phyloP scores from a whole-genome alignment of 1,140 invertebrate genomes.

The Metaphire vulgaris region DNA sequence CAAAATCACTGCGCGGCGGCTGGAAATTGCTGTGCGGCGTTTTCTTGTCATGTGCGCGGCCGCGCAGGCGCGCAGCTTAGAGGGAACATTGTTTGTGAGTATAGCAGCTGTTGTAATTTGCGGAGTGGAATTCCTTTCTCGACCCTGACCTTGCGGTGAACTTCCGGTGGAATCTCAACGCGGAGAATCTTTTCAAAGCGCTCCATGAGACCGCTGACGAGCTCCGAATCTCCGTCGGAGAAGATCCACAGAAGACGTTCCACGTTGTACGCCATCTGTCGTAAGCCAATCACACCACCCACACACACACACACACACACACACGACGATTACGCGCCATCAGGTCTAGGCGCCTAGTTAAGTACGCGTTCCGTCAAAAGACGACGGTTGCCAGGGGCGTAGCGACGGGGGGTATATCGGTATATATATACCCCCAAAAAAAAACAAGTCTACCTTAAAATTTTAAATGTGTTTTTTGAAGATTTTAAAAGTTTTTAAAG shows the following conservation, averaged over 20 bases:
- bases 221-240: constrained; percentile 34
- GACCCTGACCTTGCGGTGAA: constrained; percentile 35
- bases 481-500: too few relatives aligned
- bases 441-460: too few relatives aligned
- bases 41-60: too few relatives aligned
- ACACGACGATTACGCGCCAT: too few relatives aligned
- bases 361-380: too few relatives aligned
- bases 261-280: constrained; percentile 52
- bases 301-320: too few relatives aligned
- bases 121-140: neutral
- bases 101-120: constrained; percentile 3
- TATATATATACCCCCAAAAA: neutral
- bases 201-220: constrained; percentile 38
- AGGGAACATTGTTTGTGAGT: neutral
- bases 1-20: neutral
- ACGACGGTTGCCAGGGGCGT: neutral
- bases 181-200: constrained; percentile 38
- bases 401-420: neutral
- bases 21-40: constrained; percentile 5
- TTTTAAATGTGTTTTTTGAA: too few relatives aligned
- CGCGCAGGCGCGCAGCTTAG: too few relatives aligned
- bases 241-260: constrained; percentile 50
- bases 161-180: constrained; percentile 36
- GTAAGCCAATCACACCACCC: neutral
- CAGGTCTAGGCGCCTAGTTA: too few relatives aligned